Evolutionary conservation across 1,140 invertebrate species (phyloP).

Genomic region (Lordiphosa clarofinis): DNA sequence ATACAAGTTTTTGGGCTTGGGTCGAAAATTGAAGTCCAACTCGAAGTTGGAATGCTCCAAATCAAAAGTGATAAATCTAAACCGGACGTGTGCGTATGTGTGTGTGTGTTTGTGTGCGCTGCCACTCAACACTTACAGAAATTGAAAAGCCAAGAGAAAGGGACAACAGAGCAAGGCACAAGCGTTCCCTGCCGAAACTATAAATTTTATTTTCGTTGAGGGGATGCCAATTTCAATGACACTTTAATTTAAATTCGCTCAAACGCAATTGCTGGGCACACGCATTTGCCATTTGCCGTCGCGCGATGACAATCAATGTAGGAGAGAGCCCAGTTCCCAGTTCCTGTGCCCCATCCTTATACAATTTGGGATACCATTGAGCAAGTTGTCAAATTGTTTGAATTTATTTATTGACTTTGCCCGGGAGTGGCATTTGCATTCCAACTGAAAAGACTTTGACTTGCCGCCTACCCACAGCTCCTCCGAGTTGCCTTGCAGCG

Average conservation of each 20-base stretch:
- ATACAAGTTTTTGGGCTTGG: slow-evolving; percentile 35
- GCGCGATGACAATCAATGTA: slow-evolving; percentile 57
- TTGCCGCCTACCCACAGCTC: slow-evolving; percentile 1
- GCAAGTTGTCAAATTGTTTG: slow-evolving; percentile 77
- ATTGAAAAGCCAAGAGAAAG: slow-evolving; percentile 50
- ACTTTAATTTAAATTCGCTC: slow-evolving; percentile 78
- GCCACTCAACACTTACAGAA: slow-evolving; percentile 56
- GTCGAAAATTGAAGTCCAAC: slow-evolving; percentile 1
- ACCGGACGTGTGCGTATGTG: slow-evolving; percentile 58
- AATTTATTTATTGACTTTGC: slow-evolving; percentile 75
- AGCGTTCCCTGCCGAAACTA: slow-evolving; percentile 52
- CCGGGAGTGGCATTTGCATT: slow-evolving; percentile 65
- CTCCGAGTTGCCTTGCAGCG: slow-evolving; percentile 17
- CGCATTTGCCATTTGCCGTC: slow-evolving; percentile 15
- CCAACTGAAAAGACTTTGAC: slow-evolving; percentile 58
- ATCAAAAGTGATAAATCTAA: slow-evolving; percentile 78
- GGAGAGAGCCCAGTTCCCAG: not conserved
- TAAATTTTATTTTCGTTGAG: slow-evolving; percentile 75
- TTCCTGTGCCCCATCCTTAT: slow-evolving; percentile 9
- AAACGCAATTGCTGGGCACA: slow-evolving; percentile 73
- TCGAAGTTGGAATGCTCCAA: slow-evolving; percentile 26
- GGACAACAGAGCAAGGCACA: not conserved
- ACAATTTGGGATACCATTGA: slow-evolving; percentile 56
- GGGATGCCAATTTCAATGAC: slow-evolving; percentile 74
- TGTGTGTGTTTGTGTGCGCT: slow-evolving; percentile 12